Conservation (phyloP, 2,888 invertebrate species). For the Octodonta nipae region DNA sequence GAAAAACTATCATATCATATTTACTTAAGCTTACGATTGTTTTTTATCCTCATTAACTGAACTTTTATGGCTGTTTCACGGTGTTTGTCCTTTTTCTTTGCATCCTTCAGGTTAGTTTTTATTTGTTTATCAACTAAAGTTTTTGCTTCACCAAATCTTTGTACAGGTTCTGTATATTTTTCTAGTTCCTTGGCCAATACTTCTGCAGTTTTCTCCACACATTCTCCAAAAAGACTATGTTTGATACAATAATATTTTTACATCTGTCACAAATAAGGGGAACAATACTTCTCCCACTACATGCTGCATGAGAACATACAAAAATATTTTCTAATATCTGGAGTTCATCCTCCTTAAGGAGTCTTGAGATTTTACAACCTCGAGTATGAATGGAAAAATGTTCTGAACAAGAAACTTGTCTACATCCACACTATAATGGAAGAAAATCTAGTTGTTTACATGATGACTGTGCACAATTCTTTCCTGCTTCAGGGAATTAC, state of each 20-base stretch:
- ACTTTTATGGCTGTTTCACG: too few species aligned
- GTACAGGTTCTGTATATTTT: constrained; percentile 45
- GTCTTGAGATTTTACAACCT: constrained; percentile 36
- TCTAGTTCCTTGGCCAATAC: constrained; percentile 43
- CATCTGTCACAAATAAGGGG: constrained; percentile 55
- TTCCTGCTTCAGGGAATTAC: constrained; percentile 63
- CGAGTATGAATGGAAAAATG: constrained; percentile 48
- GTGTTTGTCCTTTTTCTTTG: too few species aligned
- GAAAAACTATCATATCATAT: too few species aligned
- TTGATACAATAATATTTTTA: constrained; percentile 54
- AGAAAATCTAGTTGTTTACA: constrained; percentile 63
- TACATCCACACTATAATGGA: constrained; percentile 55
- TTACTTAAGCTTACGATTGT: too few species aligned
- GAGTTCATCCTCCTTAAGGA: constrained; percentile 17
- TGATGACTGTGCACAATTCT: constrained; percentile 44
- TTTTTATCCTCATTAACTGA: too few species aligned
- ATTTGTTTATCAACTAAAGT: constrained; percentile 49
- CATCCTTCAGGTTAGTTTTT: too few species aligned
- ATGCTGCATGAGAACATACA: constrained; percentile 44
- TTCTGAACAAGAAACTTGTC: constrained; percentile 49
- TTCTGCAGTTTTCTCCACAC: constrained; percentile 35
- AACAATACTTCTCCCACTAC: constrained; percentile 46
- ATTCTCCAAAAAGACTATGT: constrained; percentile 41
- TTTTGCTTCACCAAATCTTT: constrained; percentile 50
- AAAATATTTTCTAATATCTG: constrained; percentile 30